Evolutionary conservation across 2,888 invertebrate genomes (phyloP), one percentile per base, ranked within the genome.

Genomic region (Apomyelois bistriatella): DNA sequence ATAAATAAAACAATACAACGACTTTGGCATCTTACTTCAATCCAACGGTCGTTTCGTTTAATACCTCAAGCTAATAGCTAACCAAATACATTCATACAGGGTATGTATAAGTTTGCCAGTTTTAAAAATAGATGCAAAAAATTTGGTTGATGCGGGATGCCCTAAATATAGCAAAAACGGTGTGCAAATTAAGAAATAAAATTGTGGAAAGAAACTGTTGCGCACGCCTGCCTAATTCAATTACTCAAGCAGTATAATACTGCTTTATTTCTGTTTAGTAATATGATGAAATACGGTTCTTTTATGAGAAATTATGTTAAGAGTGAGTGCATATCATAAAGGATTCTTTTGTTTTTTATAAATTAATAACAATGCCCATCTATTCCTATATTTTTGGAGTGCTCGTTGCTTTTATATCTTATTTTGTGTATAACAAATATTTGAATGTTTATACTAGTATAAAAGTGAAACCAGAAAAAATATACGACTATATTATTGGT

Each of bases 401-500:
- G 7, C 28, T 84, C 1, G 59, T 85, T 1, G 82, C 76, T 0
- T 68, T 70, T 54, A 56, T 79, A 5, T 87, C 85, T 1, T 90
- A 86, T 56, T 35, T 82, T n/a, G 69, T 83, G 54, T 89, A 88
- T 62, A 76, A 82, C 12, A 82, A 69, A 66, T 85, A 82, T 60
- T 60, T 65, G 6, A 78, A 77, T 58, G 67, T 66, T 6, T 78
- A 83, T 53, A 68, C 73, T 0, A 88, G 89, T 62, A 63, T 86
- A 42, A 58, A 87, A 48, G 53, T 57, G 9, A 86, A 82, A 53
- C 83, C 87, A 0, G 70, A 74, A 17, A 89, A 87, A 53, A 71
- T 76, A 62, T 90, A 90, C 60, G 89, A 90, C 61, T 90, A 87
- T 51, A 83, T 90, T 54, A 78, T 90, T 54, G 89, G 89, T 90